Evolutionary conservation across 2,113 vertebrate species (phyloP), one percentile per base, ranked within the genome.

Genomic region (Sprattus sprattus): DNA sequence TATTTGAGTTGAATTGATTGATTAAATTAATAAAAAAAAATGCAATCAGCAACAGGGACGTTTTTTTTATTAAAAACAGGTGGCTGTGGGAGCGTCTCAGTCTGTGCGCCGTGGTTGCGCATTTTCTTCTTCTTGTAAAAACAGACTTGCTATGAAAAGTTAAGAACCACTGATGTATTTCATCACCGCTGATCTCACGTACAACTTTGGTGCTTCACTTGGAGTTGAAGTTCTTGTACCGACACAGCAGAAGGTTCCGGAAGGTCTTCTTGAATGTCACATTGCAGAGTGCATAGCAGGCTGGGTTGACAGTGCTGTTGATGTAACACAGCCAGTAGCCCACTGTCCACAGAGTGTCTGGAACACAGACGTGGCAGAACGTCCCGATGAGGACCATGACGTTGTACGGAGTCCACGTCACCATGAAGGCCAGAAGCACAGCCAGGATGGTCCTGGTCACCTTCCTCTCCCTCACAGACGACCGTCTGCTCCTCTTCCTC

Each of bases 311-410:
- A 90, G 97, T 95, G 92, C 97, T 99, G 95, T 99, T 99, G 92
- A 99, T 90, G 0, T 99, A 99, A 89, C 97, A 97, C 89, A 99
- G 95, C 97, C 98, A 99, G 93, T 97, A 97, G 46, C 97, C 97
- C 0, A 96, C 93, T 81, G 87, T 94, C 97, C 97, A 99, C 86
- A 97, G 93, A 0, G 93, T 92, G 1, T 95, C 90, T 0, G 97
- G 97, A n/a, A 99, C 89, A 0, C 96, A 96, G 67, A 92, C 91
- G 64, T 94, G 93, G 9, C 96, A 97, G 93, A 98, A 98, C 86
- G 98, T 95, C 67, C 96, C 97, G n/a, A 97, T 93, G 47, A 98
- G 94, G 4, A 98, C 97, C 97, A 99, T 97, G 84, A 98, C 92
- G 0, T 98, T 98, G 90, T 98, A 97, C 0, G 98, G 98, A 0